Evolutionary conservation across 2,888 invertebrate species (phyloP), one percentile per base, ranked within the genome.

Genomic region (Chironomus tentans): DNA sequence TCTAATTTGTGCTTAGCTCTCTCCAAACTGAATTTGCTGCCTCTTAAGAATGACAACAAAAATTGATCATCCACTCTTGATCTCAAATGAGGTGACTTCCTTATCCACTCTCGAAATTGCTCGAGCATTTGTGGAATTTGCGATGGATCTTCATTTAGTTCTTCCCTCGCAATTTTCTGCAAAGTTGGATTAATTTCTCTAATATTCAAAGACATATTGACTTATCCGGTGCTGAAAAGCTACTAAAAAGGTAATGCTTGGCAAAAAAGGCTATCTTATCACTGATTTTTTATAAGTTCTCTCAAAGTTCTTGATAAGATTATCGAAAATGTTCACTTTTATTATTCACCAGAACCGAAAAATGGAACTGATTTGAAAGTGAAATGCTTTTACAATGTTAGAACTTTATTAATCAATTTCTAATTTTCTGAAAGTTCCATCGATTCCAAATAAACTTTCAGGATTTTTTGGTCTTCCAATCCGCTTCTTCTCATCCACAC

Each of bases 1-100:
- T 85, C 85, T 3, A 86, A 76, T 78, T 85, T 85, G 75, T 83
- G 81, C 79, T 85, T 85, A n/a, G 84, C 82, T 47, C 82, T 79
- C 77, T 85, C 84, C 77, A 85, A 79, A 77, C 83, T 84, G 80
- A 82, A 84, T 79, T 85, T 85, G 78, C 84, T 83, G 12, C 85
- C 84, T 73, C 86, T 80, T n/a, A 86, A 79, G 79, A 85, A 86
- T 4, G 82, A 79, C 12, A 85, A 77, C 15, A 86, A 78, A 79
- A 83, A 84, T 78, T 85, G 85, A 77, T 85, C 83, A 81, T 84
- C 84, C 48, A 80, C 81, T 78, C 84, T 79, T 4, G 82, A 81
- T 70, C 79, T 81, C 12, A 86, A 79, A 79, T 85, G 84, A 1
- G 83, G 83, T 77, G 85, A 84, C 77, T 85, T 83, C 28, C 80